Conservation (phyloP, 2,113 vertebrate species). For the Caranx melampygus region DNA sequence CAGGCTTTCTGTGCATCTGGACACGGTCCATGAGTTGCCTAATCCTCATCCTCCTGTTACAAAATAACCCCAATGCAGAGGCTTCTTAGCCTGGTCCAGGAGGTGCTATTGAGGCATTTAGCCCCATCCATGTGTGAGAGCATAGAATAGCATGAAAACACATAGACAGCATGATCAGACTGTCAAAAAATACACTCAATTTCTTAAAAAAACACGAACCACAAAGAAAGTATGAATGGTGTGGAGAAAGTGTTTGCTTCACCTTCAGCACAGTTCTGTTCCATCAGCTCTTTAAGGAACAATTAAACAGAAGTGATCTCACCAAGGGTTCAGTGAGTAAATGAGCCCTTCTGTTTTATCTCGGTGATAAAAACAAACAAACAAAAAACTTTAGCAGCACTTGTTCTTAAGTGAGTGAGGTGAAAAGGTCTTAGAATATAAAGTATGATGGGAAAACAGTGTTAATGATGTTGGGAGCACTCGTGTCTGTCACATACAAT, state of each 20-base stretch:
- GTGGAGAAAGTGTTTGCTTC: neutral
- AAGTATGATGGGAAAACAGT: conserved; percentile 1
- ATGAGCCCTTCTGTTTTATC: neutral
- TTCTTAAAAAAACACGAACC: no score
- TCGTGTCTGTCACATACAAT: conserved; percentile 5
- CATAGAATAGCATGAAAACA: no score
- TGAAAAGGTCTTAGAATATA: neutral
- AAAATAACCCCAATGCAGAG: no score
- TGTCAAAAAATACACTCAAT: no score
- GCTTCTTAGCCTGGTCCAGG: no score
- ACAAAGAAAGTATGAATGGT: neutral
- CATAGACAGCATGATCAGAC: no score
- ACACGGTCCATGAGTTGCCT: no score
- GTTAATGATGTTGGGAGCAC: neutral
- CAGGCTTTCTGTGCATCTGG: no score
- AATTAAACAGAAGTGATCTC: neutral
- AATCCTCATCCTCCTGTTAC: no score
- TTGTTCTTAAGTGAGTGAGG: neutral
- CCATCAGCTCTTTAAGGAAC: neutral
- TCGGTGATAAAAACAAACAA: neutral
- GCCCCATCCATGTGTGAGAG: no score
- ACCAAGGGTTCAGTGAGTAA: neutral
- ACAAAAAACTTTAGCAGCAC: neutral
- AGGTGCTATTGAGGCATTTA: no score
- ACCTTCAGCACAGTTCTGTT: neutral